These are phyloP conservation scores for Oscheius sp. DNA, from an alignment of 2,888 invertebrate genomes.

Conservation along the genomic window DNA sequence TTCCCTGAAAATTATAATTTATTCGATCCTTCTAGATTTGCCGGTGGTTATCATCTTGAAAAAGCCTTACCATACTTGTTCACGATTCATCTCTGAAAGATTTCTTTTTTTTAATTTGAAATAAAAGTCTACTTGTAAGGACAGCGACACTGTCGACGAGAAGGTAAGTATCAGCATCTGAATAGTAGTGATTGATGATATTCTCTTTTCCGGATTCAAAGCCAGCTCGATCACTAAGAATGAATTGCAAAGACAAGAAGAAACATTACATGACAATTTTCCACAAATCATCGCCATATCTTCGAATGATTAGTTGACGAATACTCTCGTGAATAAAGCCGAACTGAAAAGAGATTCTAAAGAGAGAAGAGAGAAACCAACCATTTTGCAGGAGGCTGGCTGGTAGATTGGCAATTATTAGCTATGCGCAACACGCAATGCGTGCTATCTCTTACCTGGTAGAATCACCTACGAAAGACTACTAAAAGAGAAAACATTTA, in stretches of 20 bases:
- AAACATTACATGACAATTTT: slow-evolving; percentile 51
- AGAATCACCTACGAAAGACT: too few relatives aligned
- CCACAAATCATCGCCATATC: slow-evolving; percentile 63
- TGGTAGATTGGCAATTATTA: not conserved
- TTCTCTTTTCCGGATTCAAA: slow-evolving; percentile 64
- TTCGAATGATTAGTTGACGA: slow-evolving; percentile 58
- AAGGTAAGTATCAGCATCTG: slow-evolving; percentile 57
- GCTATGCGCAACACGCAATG: not conserved
- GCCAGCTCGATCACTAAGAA: slow-evolving; percentile 52
- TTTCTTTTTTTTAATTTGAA: not conserved
- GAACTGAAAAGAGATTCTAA: slow-evolving; percentile 48
- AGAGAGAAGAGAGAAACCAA: not conserved
- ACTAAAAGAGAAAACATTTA: too few relatives aligned
- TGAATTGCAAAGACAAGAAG: slow-evolving; percentile 47
- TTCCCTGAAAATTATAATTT: too few relatives aligned
- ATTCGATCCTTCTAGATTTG: slow-evolving; percentile 59
- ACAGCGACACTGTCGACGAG: slow-evolving; percentile 55
- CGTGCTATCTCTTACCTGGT: too few relatives aligned
- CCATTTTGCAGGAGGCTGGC: not conserved
- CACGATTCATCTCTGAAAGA: slow-evolving; percentile 6
- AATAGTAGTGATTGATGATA: slow-evolving; percentile 62
- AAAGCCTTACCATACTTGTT: slow-evolving; percentile 12
- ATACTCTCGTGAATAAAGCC: slow-evolving; percentile 66
- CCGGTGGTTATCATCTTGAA: slow-evolving; percentile 58
- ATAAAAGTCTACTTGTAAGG: slow-evolving; percentile 42